Base-by-base conservation (phyloP, 2,888 invertebrate species). In the Dascillus cervinus region DNA sequence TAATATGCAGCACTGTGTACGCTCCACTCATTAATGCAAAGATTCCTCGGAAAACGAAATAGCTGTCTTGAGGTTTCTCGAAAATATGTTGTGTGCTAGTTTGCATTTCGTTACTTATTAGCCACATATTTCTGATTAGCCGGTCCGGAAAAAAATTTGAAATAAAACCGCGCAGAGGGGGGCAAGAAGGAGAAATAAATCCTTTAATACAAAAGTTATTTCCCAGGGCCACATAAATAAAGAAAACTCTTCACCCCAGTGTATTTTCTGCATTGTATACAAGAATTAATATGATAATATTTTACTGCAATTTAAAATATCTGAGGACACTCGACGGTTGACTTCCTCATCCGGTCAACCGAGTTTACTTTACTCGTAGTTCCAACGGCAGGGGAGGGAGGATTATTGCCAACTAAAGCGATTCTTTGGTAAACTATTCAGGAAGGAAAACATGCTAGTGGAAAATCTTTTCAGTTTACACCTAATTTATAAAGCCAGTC, bases 281-380 rank as follows among this genome's bases (percentile, higher is more conserved):
- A 45, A 58, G 59, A 59, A 62, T 60, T 60, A 60, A 62, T 62
- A 62, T 46, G 58, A 52, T 56, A 52, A 56, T 62, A 62, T 60
- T 60, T 62, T 57, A 60, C 44, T 44, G 37, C 45, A 47, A 45
- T 53, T 51, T 51, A 55, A 61, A 58, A 59, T 56, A 57, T 53
- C 48, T 52, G 55, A 58, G 56, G 57, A 54, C 57, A 56, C 58
- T 58, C 55, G 49, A 49, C 56, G 57, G 50, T 53, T 54, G 52
- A 53, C 54, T 58, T 59, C 56, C 55, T 54, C 53, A 55, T 60
- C 58, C 59, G 60, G 60, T 60, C 59, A 59, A 34, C 34, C 31
- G 38, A 28, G 34, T 25, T 38, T 38, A 34, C 37, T 37, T 32
- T 37, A 14, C 33, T 22, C 30, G 34, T 28, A n/a, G n/a, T n/a